These are phyloP conservation scores for Thyatira batis DNA, from an alignment of 2,888 invertebrate species.

Conservation along the genomic window DNA sequence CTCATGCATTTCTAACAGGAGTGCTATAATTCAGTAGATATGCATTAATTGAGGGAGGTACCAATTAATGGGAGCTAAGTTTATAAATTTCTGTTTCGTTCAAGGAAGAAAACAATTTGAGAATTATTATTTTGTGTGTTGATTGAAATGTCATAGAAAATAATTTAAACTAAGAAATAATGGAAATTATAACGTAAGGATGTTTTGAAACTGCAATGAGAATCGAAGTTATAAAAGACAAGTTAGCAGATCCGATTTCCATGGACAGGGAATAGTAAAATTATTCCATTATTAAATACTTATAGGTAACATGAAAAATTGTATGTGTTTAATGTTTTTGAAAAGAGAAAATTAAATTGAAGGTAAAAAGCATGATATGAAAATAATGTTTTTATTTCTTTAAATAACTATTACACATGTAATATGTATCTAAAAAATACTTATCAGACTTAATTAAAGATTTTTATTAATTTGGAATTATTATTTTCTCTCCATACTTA, in stretches of 20 bases:
- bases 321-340: conserved; percentile 76
- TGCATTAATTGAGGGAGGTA: background rate
- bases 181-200: conserved; percentile 2
- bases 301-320: conserved; percentile 20
- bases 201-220: conserved; percentile 24
- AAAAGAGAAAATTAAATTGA: conserved; percentile 72
- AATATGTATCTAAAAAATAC: too few relatives aligned
- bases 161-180: background rate
- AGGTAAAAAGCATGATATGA: conserved; percentile 42
- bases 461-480: too few relatives aligned
- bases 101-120: background rate
- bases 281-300: conserved; percentile 26
- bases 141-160: background rate
- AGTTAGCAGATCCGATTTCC: conserved; percentile 45
- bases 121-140: background rate
- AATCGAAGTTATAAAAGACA: conserved; percentile 34
- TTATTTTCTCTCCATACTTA: background rate
- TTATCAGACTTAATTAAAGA: too few relatives aligned
- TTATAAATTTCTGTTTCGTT: background rate
- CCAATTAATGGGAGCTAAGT: background rate
- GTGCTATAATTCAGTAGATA: conserved; percentile 2
- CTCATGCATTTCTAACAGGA: conserved; percentile 5
- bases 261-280: conserved; percentile 28
- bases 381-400: conserved; percentile 1
- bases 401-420: background rate